A percentile compares a stretch with the other conserved stretches of the same genome.
phyloP scores from a whole-genome alignment of 2,888 invertebrate species.

The Caenorhabditis sp. region DNA sequence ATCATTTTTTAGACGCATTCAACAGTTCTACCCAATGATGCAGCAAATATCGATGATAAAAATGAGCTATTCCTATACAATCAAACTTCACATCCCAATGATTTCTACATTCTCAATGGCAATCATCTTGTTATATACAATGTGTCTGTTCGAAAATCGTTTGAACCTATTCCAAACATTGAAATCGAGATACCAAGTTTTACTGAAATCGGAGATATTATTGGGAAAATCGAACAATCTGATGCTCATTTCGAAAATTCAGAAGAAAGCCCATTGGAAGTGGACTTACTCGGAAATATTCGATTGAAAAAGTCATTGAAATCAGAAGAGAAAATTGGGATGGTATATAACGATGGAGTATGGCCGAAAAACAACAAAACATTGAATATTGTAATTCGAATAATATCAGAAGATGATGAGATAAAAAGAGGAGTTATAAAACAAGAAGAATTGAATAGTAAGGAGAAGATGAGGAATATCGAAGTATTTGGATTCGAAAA shows the following conservation, averaged over 20 bases:
- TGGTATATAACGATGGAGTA: constrained; percentile 23
- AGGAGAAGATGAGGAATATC: not conserved
- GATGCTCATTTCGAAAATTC: not conserved
- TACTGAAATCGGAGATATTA: not conserved
- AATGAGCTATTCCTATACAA: too few species aligned
- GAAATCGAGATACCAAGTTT: not conserved
- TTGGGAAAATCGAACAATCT: not conserved
- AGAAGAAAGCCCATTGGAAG: not conserved
- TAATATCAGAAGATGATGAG: not conserved
- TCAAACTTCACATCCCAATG: too few species aligned
- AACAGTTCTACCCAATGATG: not conserved
- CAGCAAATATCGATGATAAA: not conserved
- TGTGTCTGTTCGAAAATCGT: constrained; percentile 15
- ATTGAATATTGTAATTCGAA: not conserved
- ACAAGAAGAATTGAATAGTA: not conserved
- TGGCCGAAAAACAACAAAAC: constrained; percentile 18
- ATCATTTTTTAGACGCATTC: not conserved
- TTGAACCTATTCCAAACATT: constrained; percentile 9
- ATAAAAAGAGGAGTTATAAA: not conserved
- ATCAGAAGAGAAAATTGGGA: not conserved
- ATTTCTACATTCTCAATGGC: not conserved
- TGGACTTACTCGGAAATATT: constrained; percentile 3
- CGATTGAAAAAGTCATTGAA: not conserved
- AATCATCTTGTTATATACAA: constrained; percentile 12
- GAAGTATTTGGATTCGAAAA: not conserved